These are phyloP conservation scores for Muscina levida DNA, from an alignment of 2,888 invertebrate species.

Conservation along the genomic window DNA sequence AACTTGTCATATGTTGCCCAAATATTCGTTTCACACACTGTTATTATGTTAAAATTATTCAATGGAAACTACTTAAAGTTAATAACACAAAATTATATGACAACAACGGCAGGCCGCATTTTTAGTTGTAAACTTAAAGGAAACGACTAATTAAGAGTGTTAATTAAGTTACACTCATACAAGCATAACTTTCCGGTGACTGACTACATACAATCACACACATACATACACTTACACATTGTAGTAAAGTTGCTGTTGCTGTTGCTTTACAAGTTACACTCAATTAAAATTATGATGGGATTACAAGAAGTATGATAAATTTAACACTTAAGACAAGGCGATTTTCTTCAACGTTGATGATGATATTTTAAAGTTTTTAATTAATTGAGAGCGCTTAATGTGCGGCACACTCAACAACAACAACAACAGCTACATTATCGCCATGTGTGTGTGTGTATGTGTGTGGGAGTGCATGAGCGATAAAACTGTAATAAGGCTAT, in stretches of 20 bases:
- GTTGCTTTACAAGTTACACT: slow-evolving; percentile 45
- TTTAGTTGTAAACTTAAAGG: slow-evolving; percentile 29
- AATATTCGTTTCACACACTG: too few relatives aligned
- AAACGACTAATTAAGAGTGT: slow-evolving; percentile 60
- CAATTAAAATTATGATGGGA: slow-evolving; percentile 54
- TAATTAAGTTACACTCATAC: slow-evolving; percentile 49
- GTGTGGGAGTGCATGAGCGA: background rate
- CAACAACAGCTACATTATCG: too few relatives aligned
- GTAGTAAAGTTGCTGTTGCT: slow-evolving; percentile 3
- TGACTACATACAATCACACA: too few relatives aligned
- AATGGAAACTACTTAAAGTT: slow-evolving; percentile 22
- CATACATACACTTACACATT: background rate
- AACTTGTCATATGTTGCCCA: too few relatives aligned
- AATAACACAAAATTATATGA: background rate
- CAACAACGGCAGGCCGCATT: background rate
- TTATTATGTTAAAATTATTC: background rate
- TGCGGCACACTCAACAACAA: background rate
- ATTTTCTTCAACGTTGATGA: slow-evolving; percentile 1
- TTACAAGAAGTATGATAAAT: slow-evolving; percentile 45
- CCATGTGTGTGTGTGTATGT: background rate
- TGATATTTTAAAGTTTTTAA: slow-evolving; percentile 31
- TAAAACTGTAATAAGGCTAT: too few relatives aligned
- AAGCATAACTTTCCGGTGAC: too few relatives aligned
- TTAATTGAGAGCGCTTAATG: slow-evolving; percentile 30
- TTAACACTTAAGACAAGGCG: slow-evolving; percentile 34